phyloP scores from a whole-genome alignment of 2,797 vertebrate species.

The Phrynocephalus forsythii region DNA sequence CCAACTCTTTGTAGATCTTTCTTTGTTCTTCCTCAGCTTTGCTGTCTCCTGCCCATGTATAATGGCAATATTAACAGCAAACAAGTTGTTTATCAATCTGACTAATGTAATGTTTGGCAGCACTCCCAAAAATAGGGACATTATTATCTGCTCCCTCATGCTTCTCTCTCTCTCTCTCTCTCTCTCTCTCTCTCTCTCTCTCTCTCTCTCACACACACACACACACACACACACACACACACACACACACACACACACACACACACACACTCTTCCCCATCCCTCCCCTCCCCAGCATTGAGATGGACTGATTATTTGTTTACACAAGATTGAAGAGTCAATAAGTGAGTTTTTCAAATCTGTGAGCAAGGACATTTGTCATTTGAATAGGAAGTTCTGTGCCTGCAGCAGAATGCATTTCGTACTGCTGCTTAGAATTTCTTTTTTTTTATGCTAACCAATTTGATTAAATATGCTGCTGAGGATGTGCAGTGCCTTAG shows the following conservation, averaged over 20 bases:
- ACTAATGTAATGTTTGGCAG: conserved; percentile 68
- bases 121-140: conserved; percentile 58
- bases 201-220: too few species aligned
- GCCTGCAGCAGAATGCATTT: conserved; percentile 69
- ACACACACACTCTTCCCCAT: not conserved
- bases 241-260: too few species aligned
- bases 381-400: conserved; percentile 72
- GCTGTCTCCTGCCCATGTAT: conserved; percentile 48
- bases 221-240: too few species aligned
- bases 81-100: conserved; percentile 50
- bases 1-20: conserved; percentile 51
- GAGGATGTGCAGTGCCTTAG: conserved; percentile 60
- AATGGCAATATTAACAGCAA: conserved; percentile 62
- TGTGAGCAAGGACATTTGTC: conserved; percentile 72
- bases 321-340: conserved; percentile 73
- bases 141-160: conserved; percentile 16
- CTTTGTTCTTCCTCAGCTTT: conserved; percentile 54
- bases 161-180: too few species aligned
- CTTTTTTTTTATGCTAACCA: conserved; percentile 7
- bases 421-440: conserved; percentile 58
- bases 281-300: not conserved
- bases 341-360: conserved; percentile 70
- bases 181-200: too few species aligned
- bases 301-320: conserved; percentile 73
- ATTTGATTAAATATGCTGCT: conserved; percentile 72